Percentiles rank a stretch among this genome's conserved stretches.
phyloP scores from a whole-genome alignment of 1,140 invertebrate genomes.

The Anoplolepis gracilipes region DNA sequence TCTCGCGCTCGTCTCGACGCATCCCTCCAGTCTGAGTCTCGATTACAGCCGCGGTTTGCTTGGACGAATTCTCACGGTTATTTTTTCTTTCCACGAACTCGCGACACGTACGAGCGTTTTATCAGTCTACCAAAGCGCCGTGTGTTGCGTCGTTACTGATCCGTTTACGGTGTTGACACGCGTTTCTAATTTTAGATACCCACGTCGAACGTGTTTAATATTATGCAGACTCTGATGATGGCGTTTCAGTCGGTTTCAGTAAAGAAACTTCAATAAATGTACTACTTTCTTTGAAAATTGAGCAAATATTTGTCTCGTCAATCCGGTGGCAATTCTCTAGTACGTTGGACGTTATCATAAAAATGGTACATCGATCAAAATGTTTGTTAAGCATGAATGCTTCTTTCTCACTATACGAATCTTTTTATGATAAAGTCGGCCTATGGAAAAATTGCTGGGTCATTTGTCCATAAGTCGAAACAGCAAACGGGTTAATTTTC shows the following conservation, averaged over 20 bases:
- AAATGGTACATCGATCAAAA: not conserved
- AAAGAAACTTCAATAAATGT: not conserved
- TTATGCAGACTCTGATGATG: not conserved
- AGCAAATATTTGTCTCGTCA: not conserved
- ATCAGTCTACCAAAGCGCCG: constrained; percentile 2
- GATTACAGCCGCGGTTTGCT: constrained; percentile 63
- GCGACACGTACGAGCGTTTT: constrained; percentile 1
- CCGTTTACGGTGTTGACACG: not conserved
- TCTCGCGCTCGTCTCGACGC: constrained; percentile 70
- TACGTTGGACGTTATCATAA: not conserved
- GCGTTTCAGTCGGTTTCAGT: too few relatives aligned
- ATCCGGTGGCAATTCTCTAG: not conserved
- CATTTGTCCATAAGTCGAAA: constrained; percentile 11
- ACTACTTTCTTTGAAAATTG: not conserved
- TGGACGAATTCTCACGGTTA: constrained; percentile 35
- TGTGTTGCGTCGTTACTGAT: not conserved
- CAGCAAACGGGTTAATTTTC: constrained; percentile 64
- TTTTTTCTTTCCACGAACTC: constrained; percentile 39
- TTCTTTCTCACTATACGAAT: not conserved
- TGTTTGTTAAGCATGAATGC: too few relatives aligned
- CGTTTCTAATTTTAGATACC: constrained; percentile 32
- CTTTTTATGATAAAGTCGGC: not conserved
- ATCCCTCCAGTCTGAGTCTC: constrained; percentile 61
- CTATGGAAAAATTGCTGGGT: not conserved
- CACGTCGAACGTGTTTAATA: not conserved